Conservation (phyloP, 1,140 invertebrate species). For the Adelges cooleyi region DNA sequence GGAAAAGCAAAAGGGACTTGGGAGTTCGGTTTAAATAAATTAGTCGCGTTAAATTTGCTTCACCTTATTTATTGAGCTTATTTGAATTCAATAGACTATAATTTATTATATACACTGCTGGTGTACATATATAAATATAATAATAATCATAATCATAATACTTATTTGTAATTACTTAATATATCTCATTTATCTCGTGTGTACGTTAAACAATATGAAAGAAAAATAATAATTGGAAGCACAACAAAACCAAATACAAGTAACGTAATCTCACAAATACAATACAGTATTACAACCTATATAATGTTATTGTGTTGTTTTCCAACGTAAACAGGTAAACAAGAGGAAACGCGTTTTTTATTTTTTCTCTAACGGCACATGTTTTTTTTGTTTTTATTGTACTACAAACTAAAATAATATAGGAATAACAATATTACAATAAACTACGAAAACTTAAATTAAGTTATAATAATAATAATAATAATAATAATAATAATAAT, state of each 20-base stretch:
- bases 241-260: background rate
- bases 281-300: background rate
- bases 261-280: background rate
- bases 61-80: constrained; percentile 27
- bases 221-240: background rate
- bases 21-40: no score
- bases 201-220: no score
- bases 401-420: background rate
- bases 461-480: constrained; percentile 18
- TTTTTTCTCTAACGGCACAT: no score
- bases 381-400: no score
- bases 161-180: no score
- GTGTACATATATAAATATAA: background rate
- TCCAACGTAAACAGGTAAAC: no score
- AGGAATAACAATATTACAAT: constrained; percentile 16
- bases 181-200: no score
- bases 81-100: constrained; percentile 25
- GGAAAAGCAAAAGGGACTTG: no score
- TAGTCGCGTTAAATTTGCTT: background rate
- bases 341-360: no score
- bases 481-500: background rate
- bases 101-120: constrained; percentile 16
- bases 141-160: background rate
- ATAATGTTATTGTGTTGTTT: background rate
- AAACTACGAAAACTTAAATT: constrained; percentile 26